phyloP scores from a whole-genome alignment of 2,797 vertebrate species.

The Hydrocynus forskahlii region DNA sequence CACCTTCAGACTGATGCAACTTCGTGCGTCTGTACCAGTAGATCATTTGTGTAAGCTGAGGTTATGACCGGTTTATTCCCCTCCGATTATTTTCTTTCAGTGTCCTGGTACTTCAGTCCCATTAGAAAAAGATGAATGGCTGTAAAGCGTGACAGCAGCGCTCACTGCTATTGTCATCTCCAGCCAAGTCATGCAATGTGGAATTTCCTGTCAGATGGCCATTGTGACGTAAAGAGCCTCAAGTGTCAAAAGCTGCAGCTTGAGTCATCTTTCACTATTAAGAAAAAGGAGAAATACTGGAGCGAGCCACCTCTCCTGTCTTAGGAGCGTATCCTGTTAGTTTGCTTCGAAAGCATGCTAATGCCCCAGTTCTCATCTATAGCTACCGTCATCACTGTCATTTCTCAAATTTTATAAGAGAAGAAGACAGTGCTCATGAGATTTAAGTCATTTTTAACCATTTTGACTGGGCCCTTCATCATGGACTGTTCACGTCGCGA shows the following conservation, averaged over 20 bases:
- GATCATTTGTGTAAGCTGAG: slow-evolving; percentile 4
- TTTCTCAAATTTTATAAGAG: neutral
- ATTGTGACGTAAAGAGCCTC: slow-evolving; percentile 73
- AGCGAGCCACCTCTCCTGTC: slow-evolving; percentile 39
- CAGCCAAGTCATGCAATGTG: slow-evolving; percentile 75
- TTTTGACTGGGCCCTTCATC: neutral
- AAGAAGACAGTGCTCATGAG: neutral
- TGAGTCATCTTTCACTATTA: slow-evolving; percentile 71
- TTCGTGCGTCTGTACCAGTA: neutral
- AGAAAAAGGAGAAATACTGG: slow-evolving; percentile 40
- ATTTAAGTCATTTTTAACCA: neutral
- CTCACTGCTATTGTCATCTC: slow-evolving; percentile 75
- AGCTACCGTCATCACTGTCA: neutral
- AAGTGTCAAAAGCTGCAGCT: slow-evolving; percentile 70
- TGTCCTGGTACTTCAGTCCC: neutral
- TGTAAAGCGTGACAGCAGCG: slow-evolving; percentile 64
- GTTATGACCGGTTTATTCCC: slow-evolving; percentile 7
- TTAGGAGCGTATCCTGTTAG: slow-evolving; percentile 19
- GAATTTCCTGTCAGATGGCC: slow-evolving; percentile 82
- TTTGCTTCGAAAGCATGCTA: slow-evolving; percentile 25
- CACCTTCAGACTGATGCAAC: neutral
- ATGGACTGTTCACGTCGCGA: neutral
- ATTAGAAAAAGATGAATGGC: slow-evolving; percentile 63
- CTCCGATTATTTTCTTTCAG: slow-evolving; percentile 27
- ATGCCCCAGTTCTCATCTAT: slow-evolving; percentile 11